These are phyloP conservation scores for Caerostris darwini DNA, from an alignment of 1,140 invertebrate species.

Conservation along the genomic window DNA sequence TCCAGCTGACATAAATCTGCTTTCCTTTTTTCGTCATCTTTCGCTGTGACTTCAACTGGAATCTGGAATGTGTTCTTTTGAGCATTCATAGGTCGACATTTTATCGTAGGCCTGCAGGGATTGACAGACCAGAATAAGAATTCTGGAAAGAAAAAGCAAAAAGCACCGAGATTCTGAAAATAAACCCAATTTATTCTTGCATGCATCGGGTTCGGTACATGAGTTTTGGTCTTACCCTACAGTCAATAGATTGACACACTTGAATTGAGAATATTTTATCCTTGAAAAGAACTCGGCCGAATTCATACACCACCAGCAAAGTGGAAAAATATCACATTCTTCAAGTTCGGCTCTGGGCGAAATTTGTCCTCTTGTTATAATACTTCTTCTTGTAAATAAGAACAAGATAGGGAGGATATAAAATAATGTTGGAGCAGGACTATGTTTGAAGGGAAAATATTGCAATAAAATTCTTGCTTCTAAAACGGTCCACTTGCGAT, in stretches of 20 bases:
- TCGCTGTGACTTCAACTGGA: not conserved
- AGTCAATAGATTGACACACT: slow-evolving; percentile 7
- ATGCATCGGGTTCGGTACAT: not conserved
- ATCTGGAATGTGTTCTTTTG: slow-evolving; percentile 22
- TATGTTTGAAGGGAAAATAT: too few species aligned
- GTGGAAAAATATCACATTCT: not conserved
- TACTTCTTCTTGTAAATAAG: too few species aligned
- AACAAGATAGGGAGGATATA: too few species aligned
- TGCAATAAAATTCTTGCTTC: too few species aligned
- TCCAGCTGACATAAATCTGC: not conserved
- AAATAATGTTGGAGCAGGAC: too few species aligned
- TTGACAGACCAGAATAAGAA: slow-evolving; percentile 17
- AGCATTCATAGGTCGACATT: not conserved
- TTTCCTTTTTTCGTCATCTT: not conserved
- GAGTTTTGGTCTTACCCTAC: not conserved
- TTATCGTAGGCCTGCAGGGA: not conserved
- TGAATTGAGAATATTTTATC: slow-evolving; percentile 15
- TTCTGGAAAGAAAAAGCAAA: not conserved
- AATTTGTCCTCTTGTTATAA: not conserved
- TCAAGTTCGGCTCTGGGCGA: not conserved
- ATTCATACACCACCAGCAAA: not conserved
- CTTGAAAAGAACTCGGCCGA: not conserved
- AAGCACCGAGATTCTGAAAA: not conserved
- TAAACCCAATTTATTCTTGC: slow-evolving; percentile 28
- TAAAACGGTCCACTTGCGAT: too few species aligned